A percentile compares a stretch with the other conserved stretches of the same genome.
phyloP scores from a whole-genome alignment of 53 echinoderm and acorn worm genomes.

The Apostichopus leukothele region DNA sequence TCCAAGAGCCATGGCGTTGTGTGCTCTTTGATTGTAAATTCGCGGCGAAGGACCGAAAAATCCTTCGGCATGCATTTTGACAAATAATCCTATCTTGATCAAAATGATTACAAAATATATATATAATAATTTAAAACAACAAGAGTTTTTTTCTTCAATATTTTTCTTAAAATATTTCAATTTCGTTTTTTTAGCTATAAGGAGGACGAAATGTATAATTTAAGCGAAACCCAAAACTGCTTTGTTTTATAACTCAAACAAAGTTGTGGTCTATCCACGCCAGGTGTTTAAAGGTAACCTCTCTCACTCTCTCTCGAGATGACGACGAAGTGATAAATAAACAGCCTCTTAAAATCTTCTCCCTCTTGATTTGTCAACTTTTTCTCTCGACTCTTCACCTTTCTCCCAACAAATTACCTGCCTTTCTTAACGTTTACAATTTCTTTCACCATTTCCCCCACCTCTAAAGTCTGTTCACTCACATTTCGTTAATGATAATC shows the following conservation, averaged over 20 bases:
- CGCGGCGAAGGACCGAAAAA: conserved; percentile 1
- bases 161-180: no score
- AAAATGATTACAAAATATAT: no score
- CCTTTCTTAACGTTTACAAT: background rate
- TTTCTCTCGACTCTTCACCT: background rate
- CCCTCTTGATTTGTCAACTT: background rate
- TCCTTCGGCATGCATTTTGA: conserved; percentile 25
- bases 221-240: no score
- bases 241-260: no score
- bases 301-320: no score
- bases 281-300: no score
- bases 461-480: background rate
- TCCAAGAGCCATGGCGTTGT: background rate
- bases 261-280: no score
- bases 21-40: conserved; percentile 13
- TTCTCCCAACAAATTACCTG: background rate
- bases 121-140: no score
- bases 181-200: no score
- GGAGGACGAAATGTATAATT: no score
- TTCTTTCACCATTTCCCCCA: background rate
- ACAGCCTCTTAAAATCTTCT: background rate
- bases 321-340: conserved; percentile 4
- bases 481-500: conserved; percentile 6
- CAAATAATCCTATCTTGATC: background rate
- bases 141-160: no score